Percentiles rank a stretch among this genome's conserved stretches.
phyloP scores from a whole-genome alignment of 2,888 invertebrate genomes.

The Melinaea marsaeus region DNA sequence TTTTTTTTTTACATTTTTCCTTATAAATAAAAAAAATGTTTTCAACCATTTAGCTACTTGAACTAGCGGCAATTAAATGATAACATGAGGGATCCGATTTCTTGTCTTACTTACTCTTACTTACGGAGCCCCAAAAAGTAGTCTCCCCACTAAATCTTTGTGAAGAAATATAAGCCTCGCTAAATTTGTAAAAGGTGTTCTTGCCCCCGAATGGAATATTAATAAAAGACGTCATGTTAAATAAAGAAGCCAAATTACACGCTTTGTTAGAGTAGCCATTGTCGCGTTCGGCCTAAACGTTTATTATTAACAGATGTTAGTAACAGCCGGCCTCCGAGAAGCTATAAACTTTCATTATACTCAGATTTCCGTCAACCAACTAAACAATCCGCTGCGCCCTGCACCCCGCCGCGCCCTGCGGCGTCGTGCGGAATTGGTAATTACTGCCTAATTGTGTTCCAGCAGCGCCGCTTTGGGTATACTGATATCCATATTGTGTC shows the following conservation, averaged over 20 bases:
- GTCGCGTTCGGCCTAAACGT: slow-evolving; percentile 3
- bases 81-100: no score
- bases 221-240: background rate
- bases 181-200: no score
- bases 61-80: no score
- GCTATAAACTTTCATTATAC: slow-evolving; percentile 14
- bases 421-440: slow-evolving; percentile 21
- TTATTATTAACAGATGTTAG: slow-evolving; percentile 5
- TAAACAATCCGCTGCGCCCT: slow-evolving; percentile 19
- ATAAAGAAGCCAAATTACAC: background rate
- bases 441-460: slow-evolving; percentile 25
- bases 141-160: no score
- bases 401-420: slow-evolving; percentile 18
- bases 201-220: background rate
- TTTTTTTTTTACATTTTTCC: no score
- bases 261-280: background rate
- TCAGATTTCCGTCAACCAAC: slow-evolving; percentile 19
- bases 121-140: no score
- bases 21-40: no score
- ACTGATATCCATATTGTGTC: background rate
- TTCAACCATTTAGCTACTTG: no score
- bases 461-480: slow-evolving; percentile 17
- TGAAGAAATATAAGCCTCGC: no score
- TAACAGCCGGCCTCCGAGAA: slow-evolving; percentile 3
- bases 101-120: no score